Evolutionary conservation across 2,113 vertebrate species (phyloP), one percentile per base, ranked within the genome.

Genomic region (Muntiacus reevesi): DNA sequence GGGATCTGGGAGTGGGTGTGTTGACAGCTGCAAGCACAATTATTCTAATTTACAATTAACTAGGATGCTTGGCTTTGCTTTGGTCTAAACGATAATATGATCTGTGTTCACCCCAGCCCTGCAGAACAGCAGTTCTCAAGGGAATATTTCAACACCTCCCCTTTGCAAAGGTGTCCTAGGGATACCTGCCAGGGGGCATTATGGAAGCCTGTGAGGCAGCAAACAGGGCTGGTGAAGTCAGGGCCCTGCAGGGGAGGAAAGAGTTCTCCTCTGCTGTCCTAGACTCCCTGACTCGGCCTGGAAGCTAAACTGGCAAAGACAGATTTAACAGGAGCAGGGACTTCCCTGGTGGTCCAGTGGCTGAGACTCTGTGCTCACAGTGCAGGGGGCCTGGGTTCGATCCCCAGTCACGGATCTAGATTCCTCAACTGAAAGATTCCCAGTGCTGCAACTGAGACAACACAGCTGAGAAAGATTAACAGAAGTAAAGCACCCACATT

Each of bases 11-110:
- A 83, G 55, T 79, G 57, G 50, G 7, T 36, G 97, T 54, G 71
- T 55, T 40, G 50, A 87, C 67, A 86, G 7, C 84, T 94, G 87
- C 47, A 85, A 86, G 76, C 40, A 57, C 40, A 96, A 96, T 97
- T 91, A 97, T 0, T 67, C 57, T 52, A 94, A 98, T 97, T 98
- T 97, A 60, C n/a, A 85, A 27, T 95, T 95, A 97, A 98, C 94
- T 59, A 50, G 64, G 97, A 84, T 43, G 79, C 19, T 93, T 78
- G 89, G 57, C 79, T 97, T 89, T 94, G 83, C 54, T 94, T 60
- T 86, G 79, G 92, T 89, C 83, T 87, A 87, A 89, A n/a, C 82
- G 95, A 98, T 90, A 0, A 0, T 76, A 54, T 40, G 76, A 54
- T 0, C 6, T 2, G 76, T 83, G 25, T 91, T 45, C 82, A 55